These are phyloP conservation scores for Notocelia uddmanniana DNA, from an alignment of 2,888 invertebrate species.

Conservation along the genomic window DNA sequence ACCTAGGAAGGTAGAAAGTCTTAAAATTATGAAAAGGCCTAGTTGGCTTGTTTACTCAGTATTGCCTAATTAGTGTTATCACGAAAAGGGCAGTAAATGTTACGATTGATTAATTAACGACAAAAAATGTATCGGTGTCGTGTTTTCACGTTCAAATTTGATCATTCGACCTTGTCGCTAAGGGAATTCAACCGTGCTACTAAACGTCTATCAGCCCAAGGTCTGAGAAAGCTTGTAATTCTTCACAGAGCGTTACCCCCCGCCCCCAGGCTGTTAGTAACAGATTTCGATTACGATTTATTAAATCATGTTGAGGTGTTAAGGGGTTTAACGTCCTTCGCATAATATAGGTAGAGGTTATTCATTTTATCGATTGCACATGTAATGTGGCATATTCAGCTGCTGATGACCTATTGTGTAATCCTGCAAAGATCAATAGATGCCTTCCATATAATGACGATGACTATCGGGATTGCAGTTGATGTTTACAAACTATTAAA, in stretches of 20 bases:
- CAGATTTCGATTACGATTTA: conserved; percentile 46
- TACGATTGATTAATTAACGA: conserved; percentile 26
- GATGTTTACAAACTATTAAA: conserved; percentile 11
- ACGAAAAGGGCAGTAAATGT: conserved; percentile 28
- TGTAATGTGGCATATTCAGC: conserved; percentile 5
- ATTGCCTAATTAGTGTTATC: conserved; percentile 36
- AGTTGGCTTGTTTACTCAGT: conserved; percentile 13
- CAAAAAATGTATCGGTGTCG: conserved; percentile 29
- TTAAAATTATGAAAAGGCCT: conserved; percentile 2
- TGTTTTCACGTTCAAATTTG: conserved; percentile 46
- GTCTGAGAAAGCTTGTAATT: conserved; percentile 60
- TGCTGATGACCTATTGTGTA: neutral
- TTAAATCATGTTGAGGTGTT: conserved; percentile 41
- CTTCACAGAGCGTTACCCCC: conserved; percentile 53
- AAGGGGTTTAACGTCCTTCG: conserved; percentile 25
- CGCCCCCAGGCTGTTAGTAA: conserved; percentile 47
- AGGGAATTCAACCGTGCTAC: conserved; percentile 59
- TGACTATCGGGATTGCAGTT: neutral
- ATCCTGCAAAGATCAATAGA: conserved; percentile 2
- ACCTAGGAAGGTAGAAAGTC: neutral
- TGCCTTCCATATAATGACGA: neutral
- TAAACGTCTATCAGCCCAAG: conserved; percentile 58
- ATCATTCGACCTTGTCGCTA: conserved; percentile 57
- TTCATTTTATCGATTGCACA: conserved; percentile 25
- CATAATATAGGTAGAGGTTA: conserved; percentile 6